These are phyloP conservation scores for Ectropis grisescens DNA, from an alignment of 1,140 invertebrate genomes.

Conservation along the genomic window DNA sequence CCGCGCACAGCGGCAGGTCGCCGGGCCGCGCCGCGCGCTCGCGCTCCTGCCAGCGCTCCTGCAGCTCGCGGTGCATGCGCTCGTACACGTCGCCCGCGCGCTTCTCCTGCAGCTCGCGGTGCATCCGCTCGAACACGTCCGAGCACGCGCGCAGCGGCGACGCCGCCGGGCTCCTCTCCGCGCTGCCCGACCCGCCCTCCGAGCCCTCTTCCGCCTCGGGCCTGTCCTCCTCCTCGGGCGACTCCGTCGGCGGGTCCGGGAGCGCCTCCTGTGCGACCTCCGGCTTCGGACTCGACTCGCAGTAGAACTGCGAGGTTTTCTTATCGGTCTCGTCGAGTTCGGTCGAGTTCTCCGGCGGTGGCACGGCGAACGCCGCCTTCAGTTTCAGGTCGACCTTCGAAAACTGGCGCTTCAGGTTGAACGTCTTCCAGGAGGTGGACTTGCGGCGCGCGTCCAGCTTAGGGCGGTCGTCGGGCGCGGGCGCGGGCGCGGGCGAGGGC, in stretches of 20 bases:
- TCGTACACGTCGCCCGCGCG: slow-evolving; percentile 44
- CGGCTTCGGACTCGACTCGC: slow-evolving; percentile 41
- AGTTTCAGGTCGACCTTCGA: slow-evolving; percentile 85
- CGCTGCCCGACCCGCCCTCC: slow-evolving; percentile 16
- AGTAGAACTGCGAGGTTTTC: slow-evolving; percentile 63
- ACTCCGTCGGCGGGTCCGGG: slow-evolving; percentile 17
- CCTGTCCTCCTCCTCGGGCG: slow-evolving; percentile 24
- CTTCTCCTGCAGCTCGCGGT: slow-evolving; percentile 38
- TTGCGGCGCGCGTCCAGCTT: slow-evolving; percentile 62
- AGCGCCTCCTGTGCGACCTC: slow-evolving; percentile 8
- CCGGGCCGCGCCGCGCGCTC: slow-evolving; percentile 66
- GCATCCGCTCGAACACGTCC: slow-evolving; percentile 50
- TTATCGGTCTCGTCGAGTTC: slow-evolving; percentile 33
- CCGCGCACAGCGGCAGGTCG: slow-evolving; percentile 75
- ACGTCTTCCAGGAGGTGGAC: slow-evolving; percentile 78
- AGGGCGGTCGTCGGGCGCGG: slow-evolving; percentile 29
- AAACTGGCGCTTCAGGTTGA: slow-evolving; percentile 84
- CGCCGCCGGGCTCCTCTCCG: slow-evolving; percentile 22
- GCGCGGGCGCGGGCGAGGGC: slow-evolving; percentile 21
- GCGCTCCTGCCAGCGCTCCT: slow-evolving; percentile 45
- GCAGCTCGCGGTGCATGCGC: slow-evolving; percentile 54
- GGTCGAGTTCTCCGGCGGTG: slow-evolving; percentile 39
- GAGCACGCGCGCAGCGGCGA: slow-evolving; percentile 34
- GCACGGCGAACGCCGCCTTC: slow-evolving; percentile 74
- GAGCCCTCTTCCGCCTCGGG: slow-evolving; percentile 16